Evolutionary conservation across 2,888 invertebrate genomes (phyloP).

Genomic region (Stenurella melanura): DNA sequence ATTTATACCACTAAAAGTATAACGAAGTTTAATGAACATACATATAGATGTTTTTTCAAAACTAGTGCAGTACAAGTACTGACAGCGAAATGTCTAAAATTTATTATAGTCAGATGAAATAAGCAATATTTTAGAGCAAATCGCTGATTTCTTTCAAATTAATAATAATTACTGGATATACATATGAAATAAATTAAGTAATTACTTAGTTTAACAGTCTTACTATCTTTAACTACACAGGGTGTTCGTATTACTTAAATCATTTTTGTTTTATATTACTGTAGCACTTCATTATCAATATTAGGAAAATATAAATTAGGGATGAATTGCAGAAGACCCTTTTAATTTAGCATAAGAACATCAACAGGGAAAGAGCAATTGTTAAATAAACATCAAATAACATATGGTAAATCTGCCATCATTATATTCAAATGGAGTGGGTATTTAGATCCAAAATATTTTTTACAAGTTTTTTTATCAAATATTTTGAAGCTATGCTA

Average conservation of each 20-base stretch:
- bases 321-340: no score
- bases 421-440: no score
- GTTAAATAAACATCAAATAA: no score
- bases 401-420: no score
- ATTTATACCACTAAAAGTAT: conserved; percentile 40
- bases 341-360: no score
- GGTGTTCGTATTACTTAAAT: conserved; percentile 23
- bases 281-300: no score
- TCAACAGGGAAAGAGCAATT: no score
- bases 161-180: conserved; percentile 5
- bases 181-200: conserved; percentile 44
- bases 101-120: conserved; percentile 12
- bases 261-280: background rate
- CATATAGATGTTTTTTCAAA: conserved; percentile 20
- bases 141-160: conserved; percentile 1
- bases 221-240: conserved; percentile 49
- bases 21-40: conserved; percentile 7
- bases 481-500: no score
- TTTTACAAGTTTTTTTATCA: no score
- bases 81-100: conserved; percentile 19
- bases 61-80: conserved; percentile 20
- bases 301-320: no score
- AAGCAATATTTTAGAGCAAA: conserved; percentile 20
- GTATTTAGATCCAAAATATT: no score
- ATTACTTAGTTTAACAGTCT: conserved; percentile 53